phyloP scores from a whole-genome alignment of 1,140 invertebrate species.

The Protaetia brevitarsis region DNA sequence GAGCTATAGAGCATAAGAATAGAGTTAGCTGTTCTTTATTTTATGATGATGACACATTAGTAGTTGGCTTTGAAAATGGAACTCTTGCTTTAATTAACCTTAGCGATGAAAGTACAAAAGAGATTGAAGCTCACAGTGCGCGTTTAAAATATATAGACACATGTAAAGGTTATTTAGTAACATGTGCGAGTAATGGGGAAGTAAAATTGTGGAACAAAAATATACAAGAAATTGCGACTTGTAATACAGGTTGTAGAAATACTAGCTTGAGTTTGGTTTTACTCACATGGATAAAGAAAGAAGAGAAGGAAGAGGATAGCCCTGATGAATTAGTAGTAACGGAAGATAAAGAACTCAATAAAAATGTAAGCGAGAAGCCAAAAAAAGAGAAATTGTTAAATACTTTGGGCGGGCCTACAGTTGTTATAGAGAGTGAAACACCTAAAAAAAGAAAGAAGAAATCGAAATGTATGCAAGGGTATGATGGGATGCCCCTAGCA shows the following conservation, averaged over 20 bases:
- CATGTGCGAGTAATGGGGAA: slow-evolving; percentile 71
- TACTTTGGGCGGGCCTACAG: not conserved
- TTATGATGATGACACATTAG: slow-evolving; percentile 59
- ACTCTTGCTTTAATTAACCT: slow-evolving; percentile 57
- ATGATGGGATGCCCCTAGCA: not conserved
- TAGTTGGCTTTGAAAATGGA: slow-evolving; percentile 70
- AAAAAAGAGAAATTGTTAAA: not conserved
- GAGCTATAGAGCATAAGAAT: slow-evolving; percentile 56
- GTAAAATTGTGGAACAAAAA: slow-evolving; percentile 71
- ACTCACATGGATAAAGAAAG: slow-evolving; percentile 22
- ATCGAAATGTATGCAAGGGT: not conserved
- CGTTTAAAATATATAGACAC: slow-evolving; percentile 66
- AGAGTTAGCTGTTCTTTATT: slow-evolving; percentile 65
- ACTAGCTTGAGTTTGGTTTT: slow-evolving; percentile 56
- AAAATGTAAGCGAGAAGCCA: too few relatives aligned
- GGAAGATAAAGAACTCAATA: not conserved
- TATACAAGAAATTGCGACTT: slow-evolving; percentile 52
- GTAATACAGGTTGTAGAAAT: slow-evolving; percentile 58
- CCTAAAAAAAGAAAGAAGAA: slow-evolving; percentile 14
- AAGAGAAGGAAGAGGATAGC: not conserved
- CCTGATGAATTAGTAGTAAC: not conserved
- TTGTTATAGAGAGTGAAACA: not conserved
- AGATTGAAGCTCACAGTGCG: slow-evolving; percentile 59
- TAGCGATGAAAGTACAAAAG: slow-evolving; percentile 47
- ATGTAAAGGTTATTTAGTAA: slow-evolving; percentile 48